Evolutionary conservation across 2,113 vertebrate genomes (phyloP), one percentile per base, ranked within the genome.

Genomic region (Ranitomeya imitator): DNA sequence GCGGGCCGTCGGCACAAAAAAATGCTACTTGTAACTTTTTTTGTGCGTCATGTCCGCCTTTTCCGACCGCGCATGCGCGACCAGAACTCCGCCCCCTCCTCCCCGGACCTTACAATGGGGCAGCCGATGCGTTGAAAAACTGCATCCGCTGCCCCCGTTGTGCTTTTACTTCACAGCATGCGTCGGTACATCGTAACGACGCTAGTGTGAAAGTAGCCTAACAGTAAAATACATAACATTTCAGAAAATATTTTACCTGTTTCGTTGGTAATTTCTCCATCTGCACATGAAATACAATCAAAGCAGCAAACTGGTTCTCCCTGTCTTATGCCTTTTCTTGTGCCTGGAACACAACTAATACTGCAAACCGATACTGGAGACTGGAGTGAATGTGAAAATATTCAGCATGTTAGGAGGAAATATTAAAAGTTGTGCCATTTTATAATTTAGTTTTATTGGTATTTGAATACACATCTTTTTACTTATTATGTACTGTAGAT

Each of bases 271-370:
- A 96, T 91, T 89, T 95, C 93, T 1, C 95, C 95, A 4, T 95
- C 94, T 85, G 93, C 91, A 91, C 95, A 96, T 2, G 89, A 88
- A 80, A 96, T 92, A 85, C 95, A 96, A 91, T 96, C 95, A 90
- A 95, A 96, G 89, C 95, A 95, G 92, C 95, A 96, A 60, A 94
- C 79, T 19, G 94, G 93, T 81, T 95, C 92, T 9, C 94, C 94
- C 89, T 94, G 95, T 89, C 92, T 93, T 60, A 59, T 91, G 19
- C 93, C 94, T 90, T 92, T 92, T 7, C 94, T 89, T 83, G 94
- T 94, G 0, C 95, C 94, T 12, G 91, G 92, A 11, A 91, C 91
- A 26, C 95, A 96, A 73, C 89, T 92, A 26, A 92, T 89, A 85
- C 92, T 94, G 90, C 95, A 96, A 37, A 94, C 90, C 73, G 95